phyloP scores from a whole-genome alignment of 2,888 invertebrate species.

The Odontocolon sp. region DNA sequence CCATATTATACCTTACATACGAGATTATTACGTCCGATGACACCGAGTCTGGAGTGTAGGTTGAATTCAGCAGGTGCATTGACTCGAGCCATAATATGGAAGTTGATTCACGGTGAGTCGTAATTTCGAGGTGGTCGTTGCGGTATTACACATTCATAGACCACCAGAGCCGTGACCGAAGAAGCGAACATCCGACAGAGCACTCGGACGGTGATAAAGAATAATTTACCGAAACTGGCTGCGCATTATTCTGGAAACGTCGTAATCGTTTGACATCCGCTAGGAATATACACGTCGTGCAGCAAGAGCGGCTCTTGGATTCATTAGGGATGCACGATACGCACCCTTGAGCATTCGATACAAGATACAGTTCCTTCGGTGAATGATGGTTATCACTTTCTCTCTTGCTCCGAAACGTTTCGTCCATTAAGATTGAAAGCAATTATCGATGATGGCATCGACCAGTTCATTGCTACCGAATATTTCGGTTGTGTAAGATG shows the following conservation, averaged over 20 bases:
- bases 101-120: conserved; percentile 27
- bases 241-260: conserved; percentile 47
- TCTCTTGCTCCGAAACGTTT: not conserved
- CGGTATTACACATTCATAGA: conserved; percentile 11
- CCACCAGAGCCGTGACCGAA: conserved; percentile 46
- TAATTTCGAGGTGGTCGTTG: conserved; percentile 44
- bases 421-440: conserved; percentile 9
- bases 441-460: conserved; percentile 42
- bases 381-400: conserved; percentile 8
- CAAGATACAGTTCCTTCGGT: not conserved
- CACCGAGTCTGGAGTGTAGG: conserved; percentile 57
- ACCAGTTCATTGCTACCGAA: conserved; percentile 57
- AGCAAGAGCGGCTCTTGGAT: not conserved
- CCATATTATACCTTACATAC: conserved; percentile 45
- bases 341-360: not conserved
- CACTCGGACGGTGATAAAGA: not conserved
- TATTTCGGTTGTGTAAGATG: conserved; percentile 49
- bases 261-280: conserved; percentile 41
- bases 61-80: conserved; percentile 20
- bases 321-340: conserved; percentile 22
- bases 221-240: conserved; percentile 46
- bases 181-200: conserved; percentile 8
- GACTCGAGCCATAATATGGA: not conserved
- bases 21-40: conserved; percentile 39
- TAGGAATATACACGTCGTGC: not conserved